Base-by-base conservation (phyloP, 30 jellyfish, hydroid and myxozoan genomes). In the Hydra vulgaris region DNA sequence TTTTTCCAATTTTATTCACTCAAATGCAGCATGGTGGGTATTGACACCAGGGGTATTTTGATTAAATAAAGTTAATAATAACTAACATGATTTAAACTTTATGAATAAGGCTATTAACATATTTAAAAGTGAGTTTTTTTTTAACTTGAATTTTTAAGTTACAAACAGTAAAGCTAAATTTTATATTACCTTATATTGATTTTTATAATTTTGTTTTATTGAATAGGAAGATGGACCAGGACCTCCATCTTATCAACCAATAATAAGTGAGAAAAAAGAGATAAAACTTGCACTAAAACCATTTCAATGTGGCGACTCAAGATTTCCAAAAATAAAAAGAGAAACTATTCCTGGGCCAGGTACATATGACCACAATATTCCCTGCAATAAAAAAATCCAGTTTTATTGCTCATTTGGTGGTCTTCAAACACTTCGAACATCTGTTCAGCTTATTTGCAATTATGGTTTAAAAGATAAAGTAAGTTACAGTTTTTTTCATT, bases 271-370 rank as follows among this genome's bases (percentile, higher is more conserved):
- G 84, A 81, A 79, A 19, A 82, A 89, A 66, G 90, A 85, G 68
- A 81, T 85, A 71, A 18, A 84, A 17, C 94, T 89, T 19, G 95
- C 95, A 21, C 74, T 72, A 55, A 86, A 82, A 68, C 95, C 97
- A 66, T 90, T 90, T 71, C 94, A 82, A 75, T 56, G 88, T 77
- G 95, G 95, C 26, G 86, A 90, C 22, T 25, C 94, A 18, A 82
- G 94, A 79, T 81, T 90, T 20, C 95, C 95, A 21, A 83, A 86
- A 17, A 69, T 86, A 19, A 90, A 78, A 79, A 88, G 66, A 26
- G 94, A 90, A 27, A 71, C 89, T 19, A 78, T 84, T 19, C 97
- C 97, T 22, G 97, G 97, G 54, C 94, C 97, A 25, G 97, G 97
- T 18, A 66, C 97, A 27, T 90, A 90, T 74, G 95, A 90, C 61